phyloP scores from a whole-genome alignment of 2,797 vertebrate genomes.

The Otolemur crassicaudatus region DNA sequence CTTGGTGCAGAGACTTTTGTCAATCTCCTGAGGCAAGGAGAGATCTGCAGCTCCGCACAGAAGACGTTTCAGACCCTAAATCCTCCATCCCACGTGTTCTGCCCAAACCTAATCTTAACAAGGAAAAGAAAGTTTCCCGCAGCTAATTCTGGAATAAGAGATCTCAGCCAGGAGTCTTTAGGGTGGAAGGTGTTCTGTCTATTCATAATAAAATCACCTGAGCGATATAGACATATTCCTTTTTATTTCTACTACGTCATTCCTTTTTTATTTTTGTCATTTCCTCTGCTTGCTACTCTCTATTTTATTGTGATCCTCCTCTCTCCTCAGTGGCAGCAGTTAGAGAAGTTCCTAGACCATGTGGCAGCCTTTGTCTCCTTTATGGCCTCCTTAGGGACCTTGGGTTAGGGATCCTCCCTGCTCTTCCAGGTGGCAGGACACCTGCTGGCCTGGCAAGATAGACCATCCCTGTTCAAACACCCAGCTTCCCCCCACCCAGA shows the following conservation, averaged over 20 bases:
- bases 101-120: background rate
- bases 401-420: background rate
- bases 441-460: background rate
- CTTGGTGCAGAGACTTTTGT: background rate
- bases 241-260: background rate
- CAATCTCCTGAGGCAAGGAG: background rate
- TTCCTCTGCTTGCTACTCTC: background rate
- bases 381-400: background rate
- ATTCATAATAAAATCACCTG: background rate
- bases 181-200: background rate
- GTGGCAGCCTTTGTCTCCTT: background rate
- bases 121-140: background rate
- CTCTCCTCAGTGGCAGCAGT: background rate
- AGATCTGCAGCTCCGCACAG: background rate
- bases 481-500: background rate
- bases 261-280: background rate
- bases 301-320: background rate
- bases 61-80: background rate
- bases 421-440: background rate
- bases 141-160: constrained; percentile 26
- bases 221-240: background rate
- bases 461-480: background rate
- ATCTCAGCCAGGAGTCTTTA: background rate
- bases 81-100: background rate
- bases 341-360: background rate